Evolutionary conservation across 23 tunicate species (phyloP), one percentile per base, ranked within the genome.

Genomic region (Corella eumyota): DNA sequence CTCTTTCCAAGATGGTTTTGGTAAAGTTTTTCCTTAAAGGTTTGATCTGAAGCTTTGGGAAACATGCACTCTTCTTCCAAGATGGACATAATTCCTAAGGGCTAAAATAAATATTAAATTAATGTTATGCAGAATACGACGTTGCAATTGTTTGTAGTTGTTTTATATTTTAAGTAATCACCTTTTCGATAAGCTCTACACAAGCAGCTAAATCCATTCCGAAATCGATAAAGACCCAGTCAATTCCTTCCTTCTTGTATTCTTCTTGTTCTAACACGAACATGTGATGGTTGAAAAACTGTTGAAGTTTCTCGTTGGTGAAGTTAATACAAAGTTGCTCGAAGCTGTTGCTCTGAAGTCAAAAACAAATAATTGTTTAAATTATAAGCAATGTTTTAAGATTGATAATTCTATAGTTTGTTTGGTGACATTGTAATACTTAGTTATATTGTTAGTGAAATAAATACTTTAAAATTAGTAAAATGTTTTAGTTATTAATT

Each of bases 221-320:
- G 69, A 93, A 93, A 93, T 93, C 99, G 55, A 93, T 79, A 70
- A 79, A 77, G 25, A 68, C 79, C 99, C 99, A 93, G 9, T 93
- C 76, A 34, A 93, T 93, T 38, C 99, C 99, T 73, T 93, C 99
- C 50, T 75, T 80, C 56, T 93, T 93, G 76, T 93, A 93, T 67
- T 78, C 90, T 73, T 93, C 99, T 69, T 93, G 99, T 69, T 93
- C 99, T 1, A 93, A 63, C 28, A 93, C 95, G 71, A 93, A 93
- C 99, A 93, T 93, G 95, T 93, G 99, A 60, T 93, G 99, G 90
- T 93, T 93, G 83, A 93, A 93, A 62, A 93, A 93, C 59, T 93
- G 99, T 69, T 93, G 99, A 7, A 93, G 83, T 48, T 93, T 93
- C 48, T 93, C 99, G 65, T 93, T 93, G 49, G 99, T 93, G 66